Base-by-base conservation (phyloP, 2,888 invertebrate species). In the Blastobasis adustella region DNA sequence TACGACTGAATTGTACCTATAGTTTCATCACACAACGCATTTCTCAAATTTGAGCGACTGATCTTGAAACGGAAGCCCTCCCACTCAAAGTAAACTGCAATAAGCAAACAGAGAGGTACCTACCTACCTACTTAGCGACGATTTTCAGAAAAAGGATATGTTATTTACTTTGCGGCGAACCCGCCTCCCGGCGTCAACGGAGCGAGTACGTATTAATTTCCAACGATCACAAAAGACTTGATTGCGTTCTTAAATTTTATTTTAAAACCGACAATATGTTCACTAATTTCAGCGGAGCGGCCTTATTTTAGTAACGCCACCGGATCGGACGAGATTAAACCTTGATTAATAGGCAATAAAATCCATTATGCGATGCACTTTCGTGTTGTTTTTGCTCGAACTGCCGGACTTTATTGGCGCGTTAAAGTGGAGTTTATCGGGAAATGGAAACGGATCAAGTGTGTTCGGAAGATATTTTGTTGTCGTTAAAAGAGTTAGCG, bases 171-270 rank as follows among this genome's bases (percentile, higher is more conserved):
- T 73, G 82, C 65, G 84, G 83, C 75, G 69, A 71, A 79, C 77
- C 83, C 70, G 75, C 70, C 71, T 73, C 73, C 71, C 58, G 70
- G 70, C 74, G 73, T 67, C 69, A 68, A 71, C 67, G 69, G 68
- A 60, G 66, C 66, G 66, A 66, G 65, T 71, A 72, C 69, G 73
- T 76, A 81, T 84, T 79, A 72, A 82, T 81, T 80, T 79, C 71
- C 73, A 73, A 76, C 75, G 76, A 79, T 77, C 66, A 72, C 77
- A 79, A 73, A 81, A 76, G 74, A 73, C 70, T 76, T 85, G 78
- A 83, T 80, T 78, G 73, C 81, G 62, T 73, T 72, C 76, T 85
- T 79, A 82, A 79, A 76, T 81, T 82, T 82, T 79, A 80, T 83
- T 84, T 78, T 76, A 69, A 81, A 80, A 76, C 79, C 77, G 73